Percentiles rank a stretch among this genome's conserved stretches.
phyloP scores from a whole-genome alignment of 2,113 vertebrate genomes.

The Siniperca chuatsi region DNA sequence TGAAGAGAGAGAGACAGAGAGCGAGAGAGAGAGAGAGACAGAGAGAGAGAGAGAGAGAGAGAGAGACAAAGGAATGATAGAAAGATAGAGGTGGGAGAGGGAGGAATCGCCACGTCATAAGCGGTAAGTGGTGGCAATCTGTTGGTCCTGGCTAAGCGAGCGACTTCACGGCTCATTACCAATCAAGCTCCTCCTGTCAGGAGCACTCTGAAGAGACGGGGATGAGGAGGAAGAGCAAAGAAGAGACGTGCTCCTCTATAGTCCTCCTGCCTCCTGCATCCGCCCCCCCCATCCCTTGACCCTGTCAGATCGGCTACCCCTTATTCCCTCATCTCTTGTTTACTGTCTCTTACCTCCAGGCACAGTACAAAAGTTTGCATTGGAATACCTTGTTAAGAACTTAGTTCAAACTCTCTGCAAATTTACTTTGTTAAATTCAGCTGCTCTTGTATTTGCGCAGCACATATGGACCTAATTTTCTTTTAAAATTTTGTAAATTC shows the following conservation, averaged over 20 bases:
- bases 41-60: slow-evolving; percentile 14
- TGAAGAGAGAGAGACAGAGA: slow-evolving; percentile 7
- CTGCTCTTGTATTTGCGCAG: slow-evolving; percentile 17
- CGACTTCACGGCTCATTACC: slow-evolving; percentile 81
- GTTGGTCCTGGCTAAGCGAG: slow-evolving; percentile 75
- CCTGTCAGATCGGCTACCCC: slow-evolving; percentile 69
- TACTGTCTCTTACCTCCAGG: slow-evolving; percentile 64
- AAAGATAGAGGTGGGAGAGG: slow-evolving; percentile 29
- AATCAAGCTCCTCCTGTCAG: slow-evolving; percentile 79
- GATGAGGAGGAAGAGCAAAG: slow-evolving; percentile 61
- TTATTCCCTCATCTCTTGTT: slow-evolving; percentile 63
- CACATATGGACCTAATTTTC: slow-evolving; percentile 12
- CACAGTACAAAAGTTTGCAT: slow-evolving; percentile 53
- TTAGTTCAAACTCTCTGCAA: slow-evolving; percentile 41
- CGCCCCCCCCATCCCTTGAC: slow-evolving; percentile 45
- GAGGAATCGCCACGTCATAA: slow-evolving; percentile 69
- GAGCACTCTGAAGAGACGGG: slow-evolving; percentile 54
- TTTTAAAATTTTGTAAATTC: slow-evolving; percentile 19
- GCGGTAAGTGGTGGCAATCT: slow-evolving; percentile 79
- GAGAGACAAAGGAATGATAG: slow-evolving; percentile 24
- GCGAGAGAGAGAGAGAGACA: not conserved
- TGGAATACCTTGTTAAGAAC: slow-evolving; percentile 48
- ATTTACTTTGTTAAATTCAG: slow-evolving; percentile 35
- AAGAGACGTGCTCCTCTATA: slow-evolving; percentile 47
- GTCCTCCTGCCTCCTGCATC: slow-evolving; percentile 35